Conservation (phyloP, 2,797 vertebrate species). For the Cynodonichthys magdalenae region DNA sequence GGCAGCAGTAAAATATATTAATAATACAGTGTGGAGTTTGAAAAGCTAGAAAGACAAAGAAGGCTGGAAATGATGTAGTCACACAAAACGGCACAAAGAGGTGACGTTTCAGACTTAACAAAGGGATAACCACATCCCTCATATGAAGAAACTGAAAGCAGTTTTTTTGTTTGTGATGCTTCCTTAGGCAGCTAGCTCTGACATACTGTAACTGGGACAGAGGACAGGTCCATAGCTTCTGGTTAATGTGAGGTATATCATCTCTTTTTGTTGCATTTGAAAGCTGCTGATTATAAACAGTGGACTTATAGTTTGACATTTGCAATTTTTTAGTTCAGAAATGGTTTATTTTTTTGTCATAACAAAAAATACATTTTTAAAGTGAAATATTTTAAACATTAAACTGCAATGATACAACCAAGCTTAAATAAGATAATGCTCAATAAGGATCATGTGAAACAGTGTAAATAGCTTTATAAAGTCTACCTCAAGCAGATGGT, state of each 20-base stretch:
- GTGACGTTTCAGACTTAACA: conserved; percentile 3
- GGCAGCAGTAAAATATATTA: conserved; percentile 12
- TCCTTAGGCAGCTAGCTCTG: not conserved
- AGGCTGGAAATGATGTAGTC: not conserved
- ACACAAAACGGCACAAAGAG: not conserved
- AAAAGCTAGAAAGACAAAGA: conserved; percentile 4
- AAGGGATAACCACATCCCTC: conserved; percentile 1
- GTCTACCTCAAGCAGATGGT: not conserved
- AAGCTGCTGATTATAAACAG: conserved; percentile 16
- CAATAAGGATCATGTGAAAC: not conserved
- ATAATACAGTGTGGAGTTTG: conserved; percentile 1
- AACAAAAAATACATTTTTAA: no score
- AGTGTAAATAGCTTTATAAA: not conserved
- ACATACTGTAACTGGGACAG: not conserved
- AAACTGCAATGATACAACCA: not conserved
- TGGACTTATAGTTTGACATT: conserved; percentile 14
- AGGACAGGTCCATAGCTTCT: conserved; percentile 15
- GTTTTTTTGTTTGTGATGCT: not conserved
- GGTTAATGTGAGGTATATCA: conserved; percentile 12
- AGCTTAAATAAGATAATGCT: conserved; percentile 10
- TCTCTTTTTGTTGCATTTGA: conserved; percentile 10
- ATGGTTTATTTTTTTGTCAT: no score
- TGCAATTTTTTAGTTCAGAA: not conserved
- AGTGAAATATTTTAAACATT: not conserved
- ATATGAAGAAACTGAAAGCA: conserved; percentile 4